Conservation (phyloP, 2,797 vertebrate species). For the Propithecus perrieri region DNA sequence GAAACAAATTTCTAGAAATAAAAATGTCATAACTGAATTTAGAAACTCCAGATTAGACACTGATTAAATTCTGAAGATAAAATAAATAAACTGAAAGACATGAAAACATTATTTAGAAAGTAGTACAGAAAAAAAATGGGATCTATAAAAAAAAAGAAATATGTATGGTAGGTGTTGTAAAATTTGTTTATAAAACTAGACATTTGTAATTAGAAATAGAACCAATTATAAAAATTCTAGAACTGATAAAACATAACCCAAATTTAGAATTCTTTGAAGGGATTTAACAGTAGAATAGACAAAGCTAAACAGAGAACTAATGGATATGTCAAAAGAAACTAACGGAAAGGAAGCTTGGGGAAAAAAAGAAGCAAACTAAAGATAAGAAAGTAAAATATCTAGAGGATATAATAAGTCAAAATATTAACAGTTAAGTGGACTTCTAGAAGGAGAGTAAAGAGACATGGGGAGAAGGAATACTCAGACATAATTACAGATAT, state of each 20-base stretch:
- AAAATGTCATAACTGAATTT: background rate
- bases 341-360: background rate
- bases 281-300: background rate
- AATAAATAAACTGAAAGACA: background rate
- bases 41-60: background rate
- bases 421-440: background rate
- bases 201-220: background rate
- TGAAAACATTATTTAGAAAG: background rate
- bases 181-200: background rate
- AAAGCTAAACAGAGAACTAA: background rate
- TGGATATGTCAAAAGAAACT: background rate
- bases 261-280: background rate
- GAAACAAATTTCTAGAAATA: slow-evolving; percentile 13
- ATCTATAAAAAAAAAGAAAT: background rate
- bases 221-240: background rate
- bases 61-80: background rate
- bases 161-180: background rate
- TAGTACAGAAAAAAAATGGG: background rate
- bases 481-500: background rate
- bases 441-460: background rate
- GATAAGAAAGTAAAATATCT: background rate
- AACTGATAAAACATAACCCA: background rate
- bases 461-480: background rate
- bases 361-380: background rate
- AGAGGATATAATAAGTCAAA: background rate